Percentiles rank a stretch among this genome's conserved stretches.
These are phyloP conservation scores for Elachura formosa DNA, from an alignment of 2,113 vertebrate species.

Conservation along the genomic window DNA sequence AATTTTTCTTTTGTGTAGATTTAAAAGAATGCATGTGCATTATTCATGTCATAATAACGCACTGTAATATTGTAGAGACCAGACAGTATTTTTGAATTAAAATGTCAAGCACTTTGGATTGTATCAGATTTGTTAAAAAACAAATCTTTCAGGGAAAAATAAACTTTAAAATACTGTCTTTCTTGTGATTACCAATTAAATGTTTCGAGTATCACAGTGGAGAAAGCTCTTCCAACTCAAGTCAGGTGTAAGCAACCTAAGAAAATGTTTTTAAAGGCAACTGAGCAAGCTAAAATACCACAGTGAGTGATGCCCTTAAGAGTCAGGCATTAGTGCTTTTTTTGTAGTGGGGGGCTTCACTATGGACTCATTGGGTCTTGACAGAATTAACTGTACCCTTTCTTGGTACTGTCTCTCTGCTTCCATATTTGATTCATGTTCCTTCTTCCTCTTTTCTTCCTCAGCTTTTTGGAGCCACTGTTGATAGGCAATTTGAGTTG, in stretches of 20 bases:
- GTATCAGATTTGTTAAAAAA: neutral
- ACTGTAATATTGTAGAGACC: neutral
- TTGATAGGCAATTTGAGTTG: constrained; percentile 72
- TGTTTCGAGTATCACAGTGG: neutral
- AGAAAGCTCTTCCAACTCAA: neutral
- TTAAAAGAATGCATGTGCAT: neutral
- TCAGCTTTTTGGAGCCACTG: constrained; percentile 43
- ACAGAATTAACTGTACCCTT: constrained; percentile 69
- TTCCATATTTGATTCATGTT: constrained; percentile 52
- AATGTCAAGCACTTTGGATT: neutral
- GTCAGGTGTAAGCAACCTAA: neutral
- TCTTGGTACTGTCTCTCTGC: constrained; percentile 60
- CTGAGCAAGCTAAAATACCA: neutral
- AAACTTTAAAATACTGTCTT: neutral
- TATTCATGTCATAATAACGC: neutral
- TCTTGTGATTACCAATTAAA: neutral
- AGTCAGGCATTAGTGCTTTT: constrained; percentile 7
- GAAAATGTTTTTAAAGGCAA: neutral
- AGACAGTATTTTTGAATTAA: neutral
- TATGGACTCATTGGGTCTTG: neutral
- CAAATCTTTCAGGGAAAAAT: neutral
- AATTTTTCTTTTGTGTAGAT: neutral
- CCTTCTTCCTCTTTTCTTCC: constrained; percentile 63
- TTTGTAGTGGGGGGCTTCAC: constrained; percentile 73
- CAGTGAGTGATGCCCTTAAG: neutral